phyloP scores from a whole-genome alignment of 2,888 invertebrate species.

The Drosophila diplacantha region DNA sequence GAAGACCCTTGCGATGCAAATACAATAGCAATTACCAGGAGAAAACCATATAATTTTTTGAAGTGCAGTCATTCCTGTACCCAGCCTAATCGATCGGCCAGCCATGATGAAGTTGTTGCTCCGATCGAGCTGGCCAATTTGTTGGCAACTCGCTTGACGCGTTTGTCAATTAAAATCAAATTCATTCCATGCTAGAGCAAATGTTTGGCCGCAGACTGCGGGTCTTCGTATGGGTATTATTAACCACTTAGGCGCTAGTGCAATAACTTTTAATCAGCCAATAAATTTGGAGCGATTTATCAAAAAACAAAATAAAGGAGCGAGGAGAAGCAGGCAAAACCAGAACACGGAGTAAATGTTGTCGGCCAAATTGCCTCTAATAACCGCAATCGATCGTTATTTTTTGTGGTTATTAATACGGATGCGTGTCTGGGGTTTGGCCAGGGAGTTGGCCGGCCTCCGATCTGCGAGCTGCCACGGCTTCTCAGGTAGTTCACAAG shows the following conservation, averaged over 20 bases:
- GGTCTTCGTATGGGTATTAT: conserved; percentile 55
- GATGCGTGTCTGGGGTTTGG: conserved; percentile 40
- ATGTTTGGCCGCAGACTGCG: conserved; percentile 24
- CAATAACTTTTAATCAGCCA: conserved; percentile 72
- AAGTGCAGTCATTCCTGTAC: neutral
- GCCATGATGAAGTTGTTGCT: conserved; percentile 35
- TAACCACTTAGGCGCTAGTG: conserved; percentile 68
- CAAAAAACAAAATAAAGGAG: conserved; percentile 43
- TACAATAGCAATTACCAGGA: neutral
- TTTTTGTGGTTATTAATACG: conserved; percentile 75
- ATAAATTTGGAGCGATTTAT: conserved; percentile 72
- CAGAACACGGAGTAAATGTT: conserved; percentile 53
- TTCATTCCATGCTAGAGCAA: conserved; percentile 59
- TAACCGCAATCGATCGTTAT: conserved; percentile 74
- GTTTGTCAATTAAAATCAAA: conserved; percentile 74
- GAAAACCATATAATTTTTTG: neutral
- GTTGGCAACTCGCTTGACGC: conserved; percentile 67
- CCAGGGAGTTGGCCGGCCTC: conserved; percentile 17
- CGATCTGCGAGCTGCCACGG: conserved; percentile 53
- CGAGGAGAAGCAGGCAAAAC: conserved; percentile 6
- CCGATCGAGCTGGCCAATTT: conserved; percentile 58
- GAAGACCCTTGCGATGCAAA: neutral
- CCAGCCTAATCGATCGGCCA: conserved; percentile 35
- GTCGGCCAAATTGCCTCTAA: conserved; percentile 72
- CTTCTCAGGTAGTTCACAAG: conserved; percentile 77